Evolutionary conservation across 2,113 vertebrate species (phyloP).

Genomic region (Siniperca knerii): DNA sequence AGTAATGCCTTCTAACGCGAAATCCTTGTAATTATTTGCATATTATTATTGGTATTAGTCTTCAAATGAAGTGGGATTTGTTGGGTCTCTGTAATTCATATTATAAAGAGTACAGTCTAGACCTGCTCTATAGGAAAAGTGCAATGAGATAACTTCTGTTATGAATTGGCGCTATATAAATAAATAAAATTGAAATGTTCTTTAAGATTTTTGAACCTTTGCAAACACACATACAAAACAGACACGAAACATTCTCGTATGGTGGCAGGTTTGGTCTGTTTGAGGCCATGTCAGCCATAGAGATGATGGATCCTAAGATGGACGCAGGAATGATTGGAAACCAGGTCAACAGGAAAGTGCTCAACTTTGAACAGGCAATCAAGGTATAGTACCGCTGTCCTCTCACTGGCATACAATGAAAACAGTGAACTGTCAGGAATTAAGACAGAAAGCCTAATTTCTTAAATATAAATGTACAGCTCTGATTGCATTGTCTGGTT

Average conservation of each 20-base stretch:
- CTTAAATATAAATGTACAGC: not conserved
- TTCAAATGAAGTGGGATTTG: not conserved
- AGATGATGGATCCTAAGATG: slow-evolving; percentile 99
- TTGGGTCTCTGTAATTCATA: too few species aligned
- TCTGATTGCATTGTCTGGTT: not conserved
- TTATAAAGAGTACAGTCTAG: too few species aligned
- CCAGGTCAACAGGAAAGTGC: slow-evolving; percentile 98
- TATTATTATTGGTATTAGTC: not conserved
- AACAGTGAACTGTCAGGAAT: not conserved
- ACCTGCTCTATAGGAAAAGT: too few species aligned
- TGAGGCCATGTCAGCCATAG: slow-evolving; percentile 99
- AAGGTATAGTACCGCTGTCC: slow-evolving; percentile 85
- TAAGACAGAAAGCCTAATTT: not conserved
- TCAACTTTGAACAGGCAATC: slow-evolving; percentile 98
- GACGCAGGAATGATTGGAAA: slow-evolving; percentile 99
- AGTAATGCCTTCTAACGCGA: not conserved
- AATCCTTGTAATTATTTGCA: not conserved
- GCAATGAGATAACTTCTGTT: too few species aligned
- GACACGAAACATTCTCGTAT: not conserved
- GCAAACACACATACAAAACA: not conserved
- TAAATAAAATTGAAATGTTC: too few species aligned
- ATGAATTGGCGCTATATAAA: too few species aligned
- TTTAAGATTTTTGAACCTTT: not conserved
- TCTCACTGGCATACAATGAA: not conserved
- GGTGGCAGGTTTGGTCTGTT: slow-evolving; percentile 94